Evolutionary conservation across 2,888 invertebrate species (phyloP).

Genomic region (Rhagophthalmus giganteus): DNA sequence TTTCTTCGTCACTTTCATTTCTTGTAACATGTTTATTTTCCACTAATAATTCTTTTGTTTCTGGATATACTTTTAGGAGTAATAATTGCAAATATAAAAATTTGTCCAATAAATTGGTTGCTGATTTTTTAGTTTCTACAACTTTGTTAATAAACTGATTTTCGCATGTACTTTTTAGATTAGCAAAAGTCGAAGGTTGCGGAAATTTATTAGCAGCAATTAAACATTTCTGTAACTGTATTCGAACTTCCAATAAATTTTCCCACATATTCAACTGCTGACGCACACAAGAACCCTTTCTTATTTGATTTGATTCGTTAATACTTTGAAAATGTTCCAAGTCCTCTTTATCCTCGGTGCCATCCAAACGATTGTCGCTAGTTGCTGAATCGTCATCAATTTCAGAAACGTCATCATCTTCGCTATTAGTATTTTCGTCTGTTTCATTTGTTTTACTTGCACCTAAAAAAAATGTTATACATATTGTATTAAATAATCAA

Average conservation of each 20-base stretch:
- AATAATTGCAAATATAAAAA: conserved; percentile 63
- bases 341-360: conserved; percentile 39
- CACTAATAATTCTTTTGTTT: conserved; percentile 62
- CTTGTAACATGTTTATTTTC: background rate
- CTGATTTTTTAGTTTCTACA: conserved; percentile 58
- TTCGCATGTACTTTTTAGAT: conserved; percentile 53
- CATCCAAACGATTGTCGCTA: conserved; percentile 27
- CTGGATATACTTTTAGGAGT: conserved; percentile 67
- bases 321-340: conserved; percentile 64
- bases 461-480: no score
- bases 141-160: conserved; percentile 60
- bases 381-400: background rate
- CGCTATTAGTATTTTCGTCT: background rate
- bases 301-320: conserved; percentile 62
- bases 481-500: no score
- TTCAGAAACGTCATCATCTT: background rate
- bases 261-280: conserved; percentile 83
- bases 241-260: conserved; percentile 79
- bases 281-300: conserved; percentile 69
- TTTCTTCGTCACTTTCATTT: conserved; percentile 63
- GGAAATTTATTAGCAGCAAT: conserved; percentile 79
- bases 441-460: background rate
- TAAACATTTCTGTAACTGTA: conserved; percentile 83
- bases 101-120: conserved; percentile 67
- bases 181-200: conserved; percentile 59